Evolutionary conservation across 2,113 vertebrate species (phyloP), one percentile per base, ranked within the genome.

Genomic region (Verasper variegatus): DNA sequence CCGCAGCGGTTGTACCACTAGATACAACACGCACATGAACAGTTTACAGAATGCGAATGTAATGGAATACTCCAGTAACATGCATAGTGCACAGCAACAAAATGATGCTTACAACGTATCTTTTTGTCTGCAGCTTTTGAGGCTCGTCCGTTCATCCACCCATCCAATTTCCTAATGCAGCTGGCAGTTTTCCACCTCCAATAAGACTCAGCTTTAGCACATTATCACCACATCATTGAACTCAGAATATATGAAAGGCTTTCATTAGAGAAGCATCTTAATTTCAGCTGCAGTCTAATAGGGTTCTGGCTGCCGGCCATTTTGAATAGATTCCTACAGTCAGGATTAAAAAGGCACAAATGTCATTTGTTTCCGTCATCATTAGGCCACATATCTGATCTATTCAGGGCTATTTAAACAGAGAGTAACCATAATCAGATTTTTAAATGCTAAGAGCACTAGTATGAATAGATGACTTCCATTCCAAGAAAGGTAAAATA

Each of bases 191-290:
- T 69, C 74, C 85, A 77, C 68, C 71, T 83, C 37, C 18, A 80
- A 62, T 67, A 57, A 57, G 65, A 81, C 68, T 60, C 37, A 47
- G 47, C 54, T 61, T 74, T 71, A 64, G 52, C 54, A 55, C 56
- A 66, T 84, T 81, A 81, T 88, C 59, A 51, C 64, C 63, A 70
- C 81, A 86, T 84, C 79, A 79, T 24, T 80, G 31, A 82, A 78
- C 73, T 84, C 60, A 65, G 51, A n/a, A n/a, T 54, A n/a, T 54
- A n/a, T 9, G 51, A n/a, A n/a, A 20, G 51, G 20, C 68, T 74
- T 68, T 84, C 81, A 87, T 79, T 84, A 54, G 51, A 35, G 37
- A 67, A 73, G 76, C 60, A 40, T 77, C 67, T 21, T 21, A 20
- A 81, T 83, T 84, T 80, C 57, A 61, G 40, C 72, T 74, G 67